Evolutionary conservation across 1,140 invertebrate genomes (phyloP).

Genomic region (Macrobrachium nipponense): DNA sequence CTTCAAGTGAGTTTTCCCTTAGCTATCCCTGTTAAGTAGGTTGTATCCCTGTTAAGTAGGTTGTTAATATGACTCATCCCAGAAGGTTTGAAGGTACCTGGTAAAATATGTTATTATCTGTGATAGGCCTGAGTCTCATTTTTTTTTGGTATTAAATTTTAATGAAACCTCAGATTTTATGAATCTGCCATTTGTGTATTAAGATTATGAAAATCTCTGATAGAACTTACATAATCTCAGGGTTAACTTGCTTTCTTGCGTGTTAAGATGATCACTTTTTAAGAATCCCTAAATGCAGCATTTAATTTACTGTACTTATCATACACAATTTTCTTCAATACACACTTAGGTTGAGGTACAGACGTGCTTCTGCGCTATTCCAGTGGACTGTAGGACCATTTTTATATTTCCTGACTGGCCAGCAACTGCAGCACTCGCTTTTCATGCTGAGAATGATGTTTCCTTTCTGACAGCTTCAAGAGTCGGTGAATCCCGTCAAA

Average conservation of each 20-base stretch:
- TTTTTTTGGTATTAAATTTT: no score
- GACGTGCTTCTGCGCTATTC: conserved; percentile 58
- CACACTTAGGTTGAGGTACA: conserved; percentile 44
- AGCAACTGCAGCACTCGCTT: conserved; percentile 61
- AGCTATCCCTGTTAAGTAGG: not conserved
- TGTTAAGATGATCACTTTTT: not conserved
- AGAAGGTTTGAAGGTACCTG: no score
- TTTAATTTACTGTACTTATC: not conserved
- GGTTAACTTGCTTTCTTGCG: no score
- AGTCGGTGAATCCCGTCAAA: conserved; percentile 26
- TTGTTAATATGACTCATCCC: not conserved
- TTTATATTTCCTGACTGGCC: conserved; percentile 50
- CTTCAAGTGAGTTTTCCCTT: conserved; percentile 42
- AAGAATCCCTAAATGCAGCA: no score
- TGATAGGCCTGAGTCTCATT: no score
- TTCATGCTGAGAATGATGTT: conserved; percentile 62
- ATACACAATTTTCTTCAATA: not conserved
- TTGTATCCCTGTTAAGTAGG: not conserved
- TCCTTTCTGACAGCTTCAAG: conserved; percentile 57
- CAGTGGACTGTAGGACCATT: conserved; percentile 57
- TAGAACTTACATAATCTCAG: no score
- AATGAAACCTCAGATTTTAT: no score
- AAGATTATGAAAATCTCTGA: no score
- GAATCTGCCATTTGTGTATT: no score
- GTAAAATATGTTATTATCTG: no score